Conservation (phyloP, 2,113 vertebrate genomes). For the Centropus unirufus region DNA sequence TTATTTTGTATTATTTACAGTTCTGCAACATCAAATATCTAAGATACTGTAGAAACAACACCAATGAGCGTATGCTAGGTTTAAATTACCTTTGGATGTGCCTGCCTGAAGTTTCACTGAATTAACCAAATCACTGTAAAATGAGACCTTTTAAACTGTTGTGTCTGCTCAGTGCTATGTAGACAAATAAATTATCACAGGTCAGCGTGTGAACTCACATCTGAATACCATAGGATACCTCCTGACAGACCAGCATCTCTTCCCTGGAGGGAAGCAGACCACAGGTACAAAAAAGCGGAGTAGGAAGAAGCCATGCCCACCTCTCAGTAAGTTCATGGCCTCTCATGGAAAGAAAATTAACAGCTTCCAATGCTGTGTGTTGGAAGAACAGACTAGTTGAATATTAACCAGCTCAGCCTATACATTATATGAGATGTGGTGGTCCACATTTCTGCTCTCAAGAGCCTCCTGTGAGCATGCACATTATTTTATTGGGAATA, state of each 20-base stretch:
- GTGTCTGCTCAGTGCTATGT: background rate
- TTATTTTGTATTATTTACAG: background rate
- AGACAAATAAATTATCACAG: background rate
- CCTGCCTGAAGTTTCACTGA: background rate
- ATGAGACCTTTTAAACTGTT: background rate
- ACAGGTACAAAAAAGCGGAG: background rate
- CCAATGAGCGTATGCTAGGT: background rate
- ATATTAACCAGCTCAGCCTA: background rate
- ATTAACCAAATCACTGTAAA: background rate
- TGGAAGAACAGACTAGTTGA: background rate
- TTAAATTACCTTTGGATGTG: background rate
- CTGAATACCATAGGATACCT: background rate
- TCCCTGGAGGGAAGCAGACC: background rate
- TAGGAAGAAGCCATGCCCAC: background rate
- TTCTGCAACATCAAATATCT: background rate
- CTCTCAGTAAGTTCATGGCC: background rate
- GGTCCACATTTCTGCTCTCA: background rate
- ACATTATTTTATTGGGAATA: background rate
- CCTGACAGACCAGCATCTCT: background rate
- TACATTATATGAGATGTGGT: background rate
- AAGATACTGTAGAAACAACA: background rate
- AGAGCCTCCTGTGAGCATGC: background rate
- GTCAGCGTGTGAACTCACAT: background rate
- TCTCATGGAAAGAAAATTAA: background rate
- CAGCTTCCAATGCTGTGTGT: background rate